These are phyloP conservation scores for Formica aserva DNA, from an alignment of 2,888 invertebrate species.

Conservation along the genomic window DNA sequence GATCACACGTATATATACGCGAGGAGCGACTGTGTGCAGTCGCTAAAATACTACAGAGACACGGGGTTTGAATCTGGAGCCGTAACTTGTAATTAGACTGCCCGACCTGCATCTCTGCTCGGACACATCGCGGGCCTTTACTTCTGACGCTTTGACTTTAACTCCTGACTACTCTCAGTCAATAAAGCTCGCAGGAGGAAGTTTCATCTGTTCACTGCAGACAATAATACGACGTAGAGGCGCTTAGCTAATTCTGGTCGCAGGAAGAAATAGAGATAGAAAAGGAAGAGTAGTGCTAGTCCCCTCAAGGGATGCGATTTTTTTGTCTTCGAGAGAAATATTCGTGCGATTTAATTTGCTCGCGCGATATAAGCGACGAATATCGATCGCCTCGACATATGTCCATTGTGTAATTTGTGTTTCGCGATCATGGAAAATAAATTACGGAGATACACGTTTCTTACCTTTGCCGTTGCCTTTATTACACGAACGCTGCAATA, in stretches of 20 bases:
- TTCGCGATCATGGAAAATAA: constrained; percentile 1
- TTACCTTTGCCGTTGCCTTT: background rate
- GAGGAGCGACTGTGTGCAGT: background rate
- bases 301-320: background rate
- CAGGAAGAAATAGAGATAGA: background rate
- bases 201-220: constrained; percentile 17
- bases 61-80: constrained; percentile 68
- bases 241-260: constrained; percentile 17
- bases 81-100: constrained; percentile 76
- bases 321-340: constrained; percentile 34
- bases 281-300: background rate
- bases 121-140: background rate
- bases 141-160: constrained; percentile 42
- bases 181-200: constrained; percentile 45
- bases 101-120: constrained; percentile 21
- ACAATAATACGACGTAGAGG: background rate
- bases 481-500: background rate
- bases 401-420: constrained; percentile 23
- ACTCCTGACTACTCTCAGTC: constrained; percentile 32
- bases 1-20: constrained; percentile 20
- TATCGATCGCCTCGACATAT: constrained; percentile 8
- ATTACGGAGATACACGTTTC: background rate
- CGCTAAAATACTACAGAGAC: constrained; percentile 37
- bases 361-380: background rate
- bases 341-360: background rate